Percentiles rank a stretch among this genome's conserved stretches.
phyloP scores from a whole-genome alignment of 2,797 vertebrate species.

The Allobates femoralis region DNA sequence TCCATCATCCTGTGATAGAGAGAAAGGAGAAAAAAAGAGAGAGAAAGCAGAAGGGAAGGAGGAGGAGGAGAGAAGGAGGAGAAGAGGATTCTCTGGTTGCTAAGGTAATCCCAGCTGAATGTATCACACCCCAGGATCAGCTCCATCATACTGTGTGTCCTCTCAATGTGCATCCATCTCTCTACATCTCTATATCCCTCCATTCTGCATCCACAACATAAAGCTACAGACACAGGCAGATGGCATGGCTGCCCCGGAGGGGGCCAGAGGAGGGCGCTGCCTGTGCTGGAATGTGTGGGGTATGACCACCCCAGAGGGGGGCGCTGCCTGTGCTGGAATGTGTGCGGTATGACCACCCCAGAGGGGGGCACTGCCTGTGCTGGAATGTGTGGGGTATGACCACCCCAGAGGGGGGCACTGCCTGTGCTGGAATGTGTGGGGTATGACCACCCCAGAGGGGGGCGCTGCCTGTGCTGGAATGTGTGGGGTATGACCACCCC shows the following conservation, averaged over 20 bases:
- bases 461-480: too few species aligned
- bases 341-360: too few species aligned
- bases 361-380: too few species aligned
- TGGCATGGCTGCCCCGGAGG: slow-evolving; percentile 41
- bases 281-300: too few species aligned
- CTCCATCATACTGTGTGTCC: background rate
- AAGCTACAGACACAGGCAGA: background rate
- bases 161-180: background rate
- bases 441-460: too few species aligned
- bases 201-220: background rate
- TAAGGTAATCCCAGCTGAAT: slow-evolving; percentile 62
- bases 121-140: slow-evolving; percentile 33
- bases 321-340: too few species aligned
- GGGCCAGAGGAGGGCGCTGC: slow-evolving; percentile 17
- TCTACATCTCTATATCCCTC: background rate
- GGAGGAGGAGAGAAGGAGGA: slow-evolving; percentile 31
- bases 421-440: too few species aligned
- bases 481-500: too few species aligned
- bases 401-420: too few species aligned
- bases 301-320: too few species aligned
- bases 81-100: slow-evolving; percentile 52
- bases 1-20: slow-evolving; percentile 45
- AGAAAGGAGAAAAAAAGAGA: slow-evolving; percentile 1
- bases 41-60: background rate
- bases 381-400: too few species aligned